Evolutionary conservation across 2,113 vertebrate species (phyloP), one percentile per base, ranked within the genome.

Genomic region (Antigone vipio): DNA sequence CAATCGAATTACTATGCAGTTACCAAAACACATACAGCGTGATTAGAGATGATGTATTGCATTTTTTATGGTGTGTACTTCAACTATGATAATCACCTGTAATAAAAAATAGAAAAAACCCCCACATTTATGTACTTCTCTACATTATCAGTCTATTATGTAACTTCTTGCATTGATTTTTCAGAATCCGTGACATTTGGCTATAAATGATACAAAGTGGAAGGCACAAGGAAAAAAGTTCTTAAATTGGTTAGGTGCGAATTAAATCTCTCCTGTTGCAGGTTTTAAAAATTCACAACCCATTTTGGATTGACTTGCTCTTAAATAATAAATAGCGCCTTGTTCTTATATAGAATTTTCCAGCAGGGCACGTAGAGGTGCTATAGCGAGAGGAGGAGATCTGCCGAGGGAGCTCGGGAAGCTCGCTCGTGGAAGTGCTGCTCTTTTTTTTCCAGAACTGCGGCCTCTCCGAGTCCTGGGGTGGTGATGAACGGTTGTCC

Each of bases 81-180:
- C 96, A 93, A 63, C 88, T 60, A 22, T 90, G 82, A 91, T 94
- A 95, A 95, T 94, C 82, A 92, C 90, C 85, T 90, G 79, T 59
- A 92, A 76, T 93, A 89, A 95, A 93, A 95, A 91, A 52, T 6
- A 22, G 23, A 27, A 55, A 53, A 76, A 32, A 27, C 4, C 62
- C 29, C 27, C 9, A 8, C 2, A 0, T 88, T 83, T 73, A 85
- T 83, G 59, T 73, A 62, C 87, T 82, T 50, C 64, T 81, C 76
- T 72, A 12, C 71, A 49, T 91, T 74, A 92, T 76, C 95, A 62
- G 85, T 45, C 81, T 62, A 49, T 95, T 82, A 42, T 53, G 78
- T 45, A 95, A 93, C 82, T 96, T 69, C 82, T 92, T 30, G 63
- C 93, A 85, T 83, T 76, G 93, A 90, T 94, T 93, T 88, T 92